phyloP scores from a whole-genome alignment of 1,140 invertebrate genomes.

The Glossosoma conforme region DNA sequence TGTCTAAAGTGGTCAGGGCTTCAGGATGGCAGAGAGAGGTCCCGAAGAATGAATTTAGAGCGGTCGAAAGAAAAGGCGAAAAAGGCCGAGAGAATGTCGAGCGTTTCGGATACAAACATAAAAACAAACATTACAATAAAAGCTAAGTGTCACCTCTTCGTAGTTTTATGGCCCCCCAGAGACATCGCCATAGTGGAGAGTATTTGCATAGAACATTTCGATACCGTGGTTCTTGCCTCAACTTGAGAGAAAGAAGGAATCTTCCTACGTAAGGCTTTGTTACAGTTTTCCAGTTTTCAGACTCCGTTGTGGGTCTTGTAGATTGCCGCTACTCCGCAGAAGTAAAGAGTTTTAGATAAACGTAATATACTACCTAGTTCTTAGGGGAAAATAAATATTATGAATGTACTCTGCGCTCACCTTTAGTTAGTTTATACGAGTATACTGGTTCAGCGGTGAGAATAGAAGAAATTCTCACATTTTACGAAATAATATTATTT shows the following conservation, averaged over 20 bases:
- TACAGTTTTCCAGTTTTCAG: background rate
- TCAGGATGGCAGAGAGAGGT: too few species aligned
- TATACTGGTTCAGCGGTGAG: too few species aligned
- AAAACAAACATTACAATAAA: slow-evolving; percentile 32
- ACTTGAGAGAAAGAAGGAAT: background rate
- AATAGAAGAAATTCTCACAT: background rate
- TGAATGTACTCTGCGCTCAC: too few species aligned
- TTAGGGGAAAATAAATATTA: background rate
- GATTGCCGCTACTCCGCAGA: background rate
- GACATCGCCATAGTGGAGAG: slow-evolving; percentile 15
- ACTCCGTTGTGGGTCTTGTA: background rate
- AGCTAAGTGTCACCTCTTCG: slow-evolving; percentile 30
- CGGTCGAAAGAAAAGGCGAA: slow-evolving; percentile 1
- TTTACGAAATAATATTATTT: background rate
- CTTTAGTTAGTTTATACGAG: too few species aligned
- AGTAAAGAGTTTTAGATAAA: slow-evolving; percentile 16
- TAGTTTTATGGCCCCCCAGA: slow-evolving; percentile 26
- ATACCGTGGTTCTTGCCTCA: too few species aligned
- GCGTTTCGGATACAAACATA: slow-evolving; percentile 23
- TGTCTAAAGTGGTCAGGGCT: too few species aligned
- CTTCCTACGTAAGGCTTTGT: background rate
- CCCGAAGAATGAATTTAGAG: too few species aligned
- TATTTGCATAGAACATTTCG: slow-evolving; percentile 25
- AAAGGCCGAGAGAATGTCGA: too few species aligned
- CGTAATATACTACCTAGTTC: slow-evolving; percentile 7